Conservation (phyloP, 2,888 invertebrate species). For the Athrips mouffetella region DNA sequence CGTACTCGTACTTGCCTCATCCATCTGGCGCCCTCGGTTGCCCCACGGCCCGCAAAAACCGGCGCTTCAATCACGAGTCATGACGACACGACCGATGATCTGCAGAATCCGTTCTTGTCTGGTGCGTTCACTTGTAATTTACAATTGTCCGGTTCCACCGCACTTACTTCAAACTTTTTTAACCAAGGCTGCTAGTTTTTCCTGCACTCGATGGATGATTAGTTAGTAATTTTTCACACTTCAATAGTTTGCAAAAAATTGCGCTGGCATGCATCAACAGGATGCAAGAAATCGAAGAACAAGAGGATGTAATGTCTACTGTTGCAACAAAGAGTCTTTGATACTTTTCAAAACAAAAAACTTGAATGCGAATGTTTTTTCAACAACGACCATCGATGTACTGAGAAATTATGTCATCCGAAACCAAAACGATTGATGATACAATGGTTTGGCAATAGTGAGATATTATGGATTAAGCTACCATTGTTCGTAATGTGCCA, state of each 20-base stretch:
- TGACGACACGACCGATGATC: constrained; percentile 28
- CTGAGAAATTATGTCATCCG: not conserved
- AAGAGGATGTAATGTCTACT: constrained; percentile 25
- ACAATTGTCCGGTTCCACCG: not conserved
- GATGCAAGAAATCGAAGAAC: constrained; percentile 19
- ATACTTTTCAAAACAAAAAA: constrained; percentile 21
- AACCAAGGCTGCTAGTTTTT: constrained; percentile 33
- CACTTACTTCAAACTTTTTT: constrained; percentile 20
- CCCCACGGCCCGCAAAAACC: constrained; percentile 37
- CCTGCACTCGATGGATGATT: constrained; percentile 27
- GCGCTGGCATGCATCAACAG: constrained; percentile 17
- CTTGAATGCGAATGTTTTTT: constrained; percentile 18
- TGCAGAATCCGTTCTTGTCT: constrained; percentile 16
- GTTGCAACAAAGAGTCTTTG: constrained; percentile 20
- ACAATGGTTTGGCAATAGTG: not conserved
- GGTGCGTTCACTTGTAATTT: constrained; percentile 6
- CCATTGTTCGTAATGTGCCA: too few species aligned
- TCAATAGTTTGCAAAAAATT: constrained; percentile 32
- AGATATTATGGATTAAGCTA: too few species aligned
- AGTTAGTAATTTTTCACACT: constrained; percentile 26
- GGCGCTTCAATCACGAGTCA: constrained; percentile 30
- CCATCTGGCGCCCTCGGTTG: constrained; percentile 32
- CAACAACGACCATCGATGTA: constrained; percentile 19
- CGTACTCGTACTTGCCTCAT: constrained; percentile 49
- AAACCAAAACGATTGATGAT: not conserved